Percentiles rank a stretch among this genome's conserved stretches.
These are phyloP conservation scores for Dinomys branickii DNA, from an alignment of 2,113 vertebrate species.

Conservation along the genomic window DNA sequence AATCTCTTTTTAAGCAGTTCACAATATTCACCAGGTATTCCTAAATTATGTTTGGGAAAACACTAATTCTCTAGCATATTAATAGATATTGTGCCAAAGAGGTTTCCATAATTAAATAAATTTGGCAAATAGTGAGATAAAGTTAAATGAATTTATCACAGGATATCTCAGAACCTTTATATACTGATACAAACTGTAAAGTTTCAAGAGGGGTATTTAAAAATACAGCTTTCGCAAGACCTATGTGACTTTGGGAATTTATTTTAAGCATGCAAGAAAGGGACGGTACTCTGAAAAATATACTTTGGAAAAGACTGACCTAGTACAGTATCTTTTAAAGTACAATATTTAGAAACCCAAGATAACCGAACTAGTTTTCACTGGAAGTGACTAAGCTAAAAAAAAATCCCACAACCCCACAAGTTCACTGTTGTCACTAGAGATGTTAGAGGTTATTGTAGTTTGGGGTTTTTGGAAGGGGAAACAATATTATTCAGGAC, in stretches of 20 bases:
- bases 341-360: constrained; percentile 43
- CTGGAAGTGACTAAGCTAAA: neutral
- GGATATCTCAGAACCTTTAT: constrained; percentile 35
- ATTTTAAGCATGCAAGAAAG: constrained; percentile 30
- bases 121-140: neutral
- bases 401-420: too few species aligned
- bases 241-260: constrained; percentile 26
- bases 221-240: constrained; percentile 31
- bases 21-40: neutral
- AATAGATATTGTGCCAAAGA: neutral
- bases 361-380: neutral
- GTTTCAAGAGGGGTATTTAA: neutral
- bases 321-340: constrained; percentile 27
- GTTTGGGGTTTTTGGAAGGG: too few species aligned
- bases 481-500: too few species aligned
- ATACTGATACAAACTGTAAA: neutral
- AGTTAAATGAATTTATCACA: constrained; percentile 19
- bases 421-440: too few species aligned
- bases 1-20: constrained; percentile 7
- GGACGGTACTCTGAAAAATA: constrained; percentile 1
- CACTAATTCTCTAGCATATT: neutral
- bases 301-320: neutral
- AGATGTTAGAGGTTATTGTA: too few species aligned
- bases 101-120: neutral
- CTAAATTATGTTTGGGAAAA: constrained; percentile 24